Evolutionary conservation across 2,797 vertebrate species (phyloP).

Genomic region (Molossus molossus): DNA sequence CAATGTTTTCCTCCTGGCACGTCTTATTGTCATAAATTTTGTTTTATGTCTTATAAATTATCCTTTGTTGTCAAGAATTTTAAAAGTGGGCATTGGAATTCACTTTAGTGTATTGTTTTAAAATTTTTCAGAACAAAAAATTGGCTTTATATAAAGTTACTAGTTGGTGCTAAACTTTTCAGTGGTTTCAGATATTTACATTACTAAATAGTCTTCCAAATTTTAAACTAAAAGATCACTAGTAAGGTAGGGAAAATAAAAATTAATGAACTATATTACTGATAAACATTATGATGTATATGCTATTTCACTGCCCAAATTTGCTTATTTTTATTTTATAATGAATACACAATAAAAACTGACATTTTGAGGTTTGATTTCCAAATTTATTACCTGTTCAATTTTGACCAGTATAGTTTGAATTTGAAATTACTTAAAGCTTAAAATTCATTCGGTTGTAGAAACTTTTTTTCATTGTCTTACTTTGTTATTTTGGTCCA

Average conservation of each 20-base stretch:
- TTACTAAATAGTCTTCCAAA: conserved; percentile 40
- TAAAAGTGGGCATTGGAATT: background rate
- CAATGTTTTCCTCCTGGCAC: background rate
- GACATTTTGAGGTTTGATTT: conserved; percentile 56
- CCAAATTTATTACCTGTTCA: background rate
- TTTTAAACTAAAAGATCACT: conserved; percentile 55
- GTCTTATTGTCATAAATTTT: background rate
- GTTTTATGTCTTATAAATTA: background rate
- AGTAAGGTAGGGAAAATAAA: conserved; percentile 23
- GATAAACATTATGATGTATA: background rate
- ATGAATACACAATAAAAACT: background rate
- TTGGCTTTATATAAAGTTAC: background rate
- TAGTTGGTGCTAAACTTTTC: conserved; percentile 24
- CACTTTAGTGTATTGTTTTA: conserved; percentile 47
- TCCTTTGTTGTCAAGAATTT: background rate
- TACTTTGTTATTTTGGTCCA: conserved; percentile 18
- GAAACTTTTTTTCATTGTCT: background rate
- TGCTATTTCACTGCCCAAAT: background rate
- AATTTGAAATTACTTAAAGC: background rate
- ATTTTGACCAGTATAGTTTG: background rate
- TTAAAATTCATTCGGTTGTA: background rate
- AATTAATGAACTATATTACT: conserved; percentile 15
- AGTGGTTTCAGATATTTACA: conserved; percentile 41
- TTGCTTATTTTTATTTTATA: conserved; percentile 26
- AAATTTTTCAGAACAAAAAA: conserved; percentile 45